Conservation (phyloP, 1,140 invertebrate species). For the Drosophila sp. region DNA sequence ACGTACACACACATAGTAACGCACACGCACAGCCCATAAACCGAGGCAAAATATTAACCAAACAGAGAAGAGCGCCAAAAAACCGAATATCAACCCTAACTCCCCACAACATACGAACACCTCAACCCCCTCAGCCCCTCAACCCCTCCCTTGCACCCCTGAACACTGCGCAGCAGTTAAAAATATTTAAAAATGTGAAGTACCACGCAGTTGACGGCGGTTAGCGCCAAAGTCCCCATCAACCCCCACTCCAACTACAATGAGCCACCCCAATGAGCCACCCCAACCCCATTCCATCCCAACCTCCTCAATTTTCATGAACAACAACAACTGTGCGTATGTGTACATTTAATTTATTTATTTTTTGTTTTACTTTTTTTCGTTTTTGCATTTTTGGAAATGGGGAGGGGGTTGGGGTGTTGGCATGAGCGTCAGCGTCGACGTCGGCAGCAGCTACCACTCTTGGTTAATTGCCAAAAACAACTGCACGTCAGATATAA, state of each 20-base stretch:
- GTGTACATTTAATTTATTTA: constrained; percentile 34
- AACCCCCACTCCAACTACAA: neutral
- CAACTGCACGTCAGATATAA: constrained; percentile 48
- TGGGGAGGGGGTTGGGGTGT: neutral
- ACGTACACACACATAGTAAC: constrained; percentile 14
- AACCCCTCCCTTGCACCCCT: neutral
- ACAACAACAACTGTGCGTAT: constrained; percentile 46
- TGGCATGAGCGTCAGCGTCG: neutral
- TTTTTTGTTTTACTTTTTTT: constrained; percentile 23
- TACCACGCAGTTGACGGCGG: constrained; percentile 36
- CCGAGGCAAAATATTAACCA: constrained; percentile 75
- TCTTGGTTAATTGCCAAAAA: constrained; percentile 82
- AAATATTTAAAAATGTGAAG: constrained; percentile 79
- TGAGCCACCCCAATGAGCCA: neutral
- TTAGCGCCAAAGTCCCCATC: constrained; percentile 16
- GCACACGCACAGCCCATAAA: constrained; percentile 46
- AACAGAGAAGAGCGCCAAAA: constrained; percentile 68
- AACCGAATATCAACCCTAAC: constrained; percentile 51
- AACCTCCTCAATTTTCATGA: neutral
- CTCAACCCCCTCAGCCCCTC: neutral
- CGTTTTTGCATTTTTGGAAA: constrained; percentile 9
- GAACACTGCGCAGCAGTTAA: constrained; percentile 71
- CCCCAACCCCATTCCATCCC: neutral
- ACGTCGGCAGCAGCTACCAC: constrained; percentile 43
- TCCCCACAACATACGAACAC: constrained; percentile 1